Conservation (phyloP, 2,113 vertebrate genomes). For the Anas platyrhynchos region DNA sequence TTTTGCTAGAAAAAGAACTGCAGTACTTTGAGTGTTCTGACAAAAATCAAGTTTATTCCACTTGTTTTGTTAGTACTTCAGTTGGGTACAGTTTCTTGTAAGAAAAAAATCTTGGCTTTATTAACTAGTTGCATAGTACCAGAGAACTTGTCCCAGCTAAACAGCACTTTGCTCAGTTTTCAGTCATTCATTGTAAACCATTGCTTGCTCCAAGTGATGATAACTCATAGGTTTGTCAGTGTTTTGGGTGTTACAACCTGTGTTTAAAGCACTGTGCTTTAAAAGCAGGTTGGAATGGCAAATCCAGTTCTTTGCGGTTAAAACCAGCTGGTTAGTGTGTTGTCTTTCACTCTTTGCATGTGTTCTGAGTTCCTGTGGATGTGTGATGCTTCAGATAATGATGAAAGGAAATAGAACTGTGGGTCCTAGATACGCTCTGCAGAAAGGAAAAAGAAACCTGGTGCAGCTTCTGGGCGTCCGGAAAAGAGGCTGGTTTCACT, state of each 20-base stretch:
- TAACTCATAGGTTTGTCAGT: neutral
- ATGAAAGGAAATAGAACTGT: neutral
- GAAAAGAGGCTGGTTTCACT: neutral
- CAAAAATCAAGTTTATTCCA: neutral
- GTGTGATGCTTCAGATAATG: neutral
- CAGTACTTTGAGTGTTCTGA: neutral
- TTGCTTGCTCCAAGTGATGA: neutral
- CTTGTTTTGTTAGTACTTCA: neutral
- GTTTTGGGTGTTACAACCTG: neutral
- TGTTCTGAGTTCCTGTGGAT: neutral
- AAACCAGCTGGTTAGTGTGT: neutral
- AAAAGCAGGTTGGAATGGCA: neutral
- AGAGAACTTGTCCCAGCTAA: neutral
- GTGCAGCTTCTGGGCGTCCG: neutral
- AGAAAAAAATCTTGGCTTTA: neutral
- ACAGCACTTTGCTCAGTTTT: neutral
- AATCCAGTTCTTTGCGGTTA: neutral
- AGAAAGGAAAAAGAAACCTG: neutral
- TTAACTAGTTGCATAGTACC: neutral
- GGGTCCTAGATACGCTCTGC: fast-evolving
- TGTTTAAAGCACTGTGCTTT: neutral
- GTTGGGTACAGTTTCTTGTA: neutral
- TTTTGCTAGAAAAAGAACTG: neutral
- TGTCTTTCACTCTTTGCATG: fast-evolving
- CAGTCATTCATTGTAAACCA: neutral